phyloP scores from a whole-genome alignment of 2,797 vertebrate genomes.

The Melopsittacus undulatus region DNA sequence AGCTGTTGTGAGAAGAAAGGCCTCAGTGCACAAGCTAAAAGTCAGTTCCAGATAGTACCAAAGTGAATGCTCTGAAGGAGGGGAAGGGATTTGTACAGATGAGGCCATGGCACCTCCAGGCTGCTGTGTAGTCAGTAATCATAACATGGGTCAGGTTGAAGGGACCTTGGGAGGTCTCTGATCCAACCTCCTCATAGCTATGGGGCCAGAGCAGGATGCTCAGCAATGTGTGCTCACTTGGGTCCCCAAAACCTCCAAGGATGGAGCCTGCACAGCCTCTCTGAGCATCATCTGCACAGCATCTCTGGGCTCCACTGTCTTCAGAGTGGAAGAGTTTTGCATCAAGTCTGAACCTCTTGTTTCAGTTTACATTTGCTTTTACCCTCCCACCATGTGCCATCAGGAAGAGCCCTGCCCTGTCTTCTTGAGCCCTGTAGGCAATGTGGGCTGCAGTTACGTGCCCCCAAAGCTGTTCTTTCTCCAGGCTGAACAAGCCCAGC shows the following conservation, averaged over 20 bases:
- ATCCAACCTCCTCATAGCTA: neutral
- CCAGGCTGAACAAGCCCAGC: neutral
- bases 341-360: neutral
- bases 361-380: neutral
- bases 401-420: neutral
- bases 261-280: neutral
- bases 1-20: neutral
- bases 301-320: neutral
- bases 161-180: neutral
- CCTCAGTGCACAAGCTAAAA: neutral
- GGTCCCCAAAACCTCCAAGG: neutral
- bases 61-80: neutral
- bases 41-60: neutral
- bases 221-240: rapidly evolving
- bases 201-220: neutral
- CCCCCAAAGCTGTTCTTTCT: neutral
- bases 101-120: neutral
- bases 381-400: neutral
- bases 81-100: neutral
- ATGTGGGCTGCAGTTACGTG: neutral
- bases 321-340: neutral
- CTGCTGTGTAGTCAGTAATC: neutral
- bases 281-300: neutral
- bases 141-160: neutral
- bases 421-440: neutral